Evolutionary conservation across 1,140 invertebrate genomes (phyloP).

Genomic region (Manduca sexta): DNA sequence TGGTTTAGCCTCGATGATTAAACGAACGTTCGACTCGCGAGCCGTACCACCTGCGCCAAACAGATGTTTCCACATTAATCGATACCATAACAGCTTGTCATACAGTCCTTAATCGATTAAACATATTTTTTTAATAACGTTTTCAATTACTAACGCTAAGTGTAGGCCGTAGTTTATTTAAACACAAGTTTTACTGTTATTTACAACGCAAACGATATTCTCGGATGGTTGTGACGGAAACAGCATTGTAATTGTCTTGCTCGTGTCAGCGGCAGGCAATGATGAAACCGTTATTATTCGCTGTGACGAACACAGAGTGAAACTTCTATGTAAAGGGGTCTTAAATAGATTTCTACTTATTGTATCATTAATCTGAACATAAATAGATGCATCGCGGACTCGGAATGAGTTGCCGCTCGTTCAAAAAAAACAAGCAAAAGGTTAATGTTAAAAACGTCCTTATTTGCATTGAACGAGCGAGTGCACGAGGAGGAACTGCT

Average conservation of each 20-base stretch:
- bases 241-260: slow-evolving; percentile 14
- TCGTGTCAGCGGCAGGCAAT: slow-evolving; percentile 11
- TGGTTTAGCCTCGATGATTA: too few relatives aligned
- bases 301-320: slow-evolving; percentile 14
- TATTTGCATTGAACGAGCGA: slow-evolving; percentile 50
- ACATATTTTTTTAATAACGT: too few relatives aligned
- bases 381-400: slow-evolving; percentile 11
- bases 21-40: too few relatives aligned
- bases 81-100: background rate
- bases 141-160: too few relatives aligned
- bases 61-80: background rate
- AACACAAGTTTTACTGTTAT: background rate
- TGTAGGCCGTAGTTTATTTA: too few relatives aligned
- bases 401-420: slow-evolving; percentile 26
- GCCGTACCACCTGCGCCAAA: background rate
- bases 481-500: slow-evolving; percentile 18
- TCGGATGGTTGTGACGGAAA: slow-evolving; percentile 8
- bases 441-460: slow-evolving; percentile 40
- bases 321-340: slow-evolving; percentile 9
- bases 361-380: background rate
- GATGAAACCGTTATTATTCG: slow-evolving; percentile 17
- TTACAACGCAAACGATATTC: background rate
- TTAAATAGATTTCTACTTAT: background rate
- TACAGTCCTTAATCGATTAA: background rate
- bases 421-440: slow-evolving; percentile 30